These are phyloP conservation scores for Callosobruchus maculatus DNA, from an alignment of 2,888 invertebrate species.

Conservation along the genomic window DNA sequence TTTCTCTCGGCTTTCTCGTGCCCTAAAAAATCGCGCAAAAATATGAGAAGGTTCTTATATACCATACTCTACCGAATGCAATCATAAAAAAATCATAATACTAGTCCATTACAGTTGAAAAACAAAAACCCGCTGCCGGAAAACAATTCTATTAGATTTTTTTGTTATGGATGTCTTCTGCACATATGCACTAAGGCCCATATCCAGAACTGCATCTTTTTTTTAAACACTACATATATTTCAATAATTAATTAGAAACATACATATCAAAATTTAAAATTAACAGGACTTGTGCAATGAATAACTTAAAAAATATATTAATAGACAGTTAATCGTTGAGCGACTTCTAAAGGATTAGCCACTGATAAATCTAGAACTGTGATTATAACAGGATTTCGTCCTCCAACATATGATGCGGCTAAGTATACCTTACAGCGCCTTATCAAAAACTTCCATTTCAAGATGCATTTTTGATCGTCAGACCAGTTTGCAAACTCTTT, in stretches of 20 bases:
- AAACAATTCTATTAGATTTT: no score
- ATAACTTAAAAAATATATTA: conserved; percentile 22
- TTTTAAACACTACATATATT: no score
- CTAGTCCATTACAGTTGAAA: no score
- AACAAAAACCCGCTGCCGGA: no score
- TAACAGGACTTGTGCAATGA: not conserved
- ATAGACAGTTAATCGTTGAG: conserved; percentile 43
- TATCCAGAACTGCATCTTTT: no score
- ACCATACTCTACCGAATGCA: no score
- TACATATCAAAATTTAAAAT: not conserved
- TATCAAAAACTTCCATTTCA: conserved; percentile 64
- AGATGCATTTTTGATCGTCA: conserved; percentile 51
- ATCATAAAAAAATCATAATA: no score
- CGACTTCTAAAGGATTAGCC: conserved; percentile 40
- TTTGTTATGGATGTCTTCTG: no score
- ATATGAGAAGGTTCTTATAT: no score
- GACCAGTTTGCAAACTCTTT: conserved; percentile 54
- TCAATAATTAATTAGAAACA: not conserved
- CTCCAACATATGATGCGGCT: conserved; percentile 40
- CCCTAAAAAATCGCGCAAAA: no score
- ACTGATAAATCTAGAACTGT: conserved; percentile 41
- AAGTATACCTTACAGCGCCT: conserved; percentile 61
- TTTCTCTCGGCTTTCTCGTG: no score
- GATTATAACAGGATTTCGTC: conserved; percentile 37
- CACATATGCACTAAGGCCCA: no score